Evolutionary conservation across 2,113 vertebrate species (phyloP), one percentile per base, ranked within the genome.

Genomic region (Atlantisia rogersi): DNA sequence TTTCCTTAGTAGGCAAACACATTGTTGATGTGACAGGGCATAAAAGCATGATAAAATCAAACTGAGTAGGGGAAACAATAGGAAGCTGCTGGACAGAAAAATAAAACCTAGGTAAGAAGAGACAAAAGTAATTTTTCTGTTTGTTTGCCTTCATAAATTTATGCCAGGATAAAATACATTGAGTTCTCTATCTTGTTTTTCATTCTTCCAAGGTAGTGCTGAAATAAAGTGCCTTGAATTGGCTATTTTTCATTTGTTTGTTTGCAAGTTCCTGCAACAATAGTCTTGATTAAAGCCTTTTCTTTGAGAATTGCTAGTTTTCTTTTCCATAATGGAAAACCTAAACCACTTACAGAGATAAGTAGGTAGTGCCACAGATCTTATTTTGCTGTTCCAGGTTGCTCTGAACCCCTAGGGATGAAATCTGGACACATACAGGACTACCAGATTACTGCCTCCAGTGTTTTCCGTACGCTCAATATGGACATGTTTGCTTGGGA

Each of bases 401-500:
- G 99, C 95, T 99, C 99, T 39, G 99, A 99, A 96, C 99, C 99
- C 59, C 97, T 99, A 95, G 99, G 99, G 76, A 99, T 99, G 99
- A 99, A 99, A 96, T 99, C 99, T 6, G 99, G 99, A 76, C 99
- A 99, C 17, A 98, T 99, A 90, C 99, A 99, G 95, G 99, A 99
- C 95, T 99, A 98, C 95, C 99, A 99, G 97, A 98, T 99, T 92
- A 99, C 98, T 10, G 99, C 99, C 55, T 99, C 99, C 67, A 99
- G 99, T 86, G 96, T 99, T 97, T 99, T 99, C 98, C 98, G 99
- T 80, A 99, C 99, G 0, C 99, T 99, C 96, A 99, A 99, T 98
- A 99, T 99, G 99, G 99, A 99, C 96, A 99, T 99, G 99, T 99
- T 99, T 17, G 98, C 99, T 20, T 99, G 99, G 99, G 99, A 99